These are phyloP conservation scores for Thera obeliscata DNA, from an alignment of 2,888 invertebrate genomes.

Conservation along the genomic window DNA sequence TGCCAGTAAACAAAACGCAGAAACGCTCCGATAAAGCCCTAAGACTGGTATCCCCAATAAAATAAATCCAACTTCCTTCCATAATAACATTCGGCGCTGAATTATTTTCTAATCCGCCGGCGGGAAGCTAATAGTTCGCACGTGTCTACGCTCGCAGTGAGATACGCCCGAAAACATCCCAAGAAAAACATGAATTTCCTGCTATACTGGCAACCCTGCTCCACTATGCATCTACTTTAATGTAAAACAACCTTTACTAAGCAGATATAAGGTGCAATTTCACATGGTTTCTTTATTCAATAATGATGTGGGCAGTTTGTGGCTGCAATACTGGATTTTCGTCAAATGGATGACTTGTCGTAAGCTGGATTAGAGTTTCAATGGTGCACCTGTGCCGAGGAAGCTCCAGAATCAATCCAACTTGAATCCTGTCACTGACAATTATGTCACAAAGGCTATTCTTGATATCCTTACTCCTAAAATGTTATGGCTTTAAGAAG, in stretches of 20 bases:
- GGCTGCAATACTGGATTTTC: background rate
- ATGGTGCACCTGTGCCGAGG: background rate
- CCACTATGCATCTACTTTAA: conserved; percentile 2
- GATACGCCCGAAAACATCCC: conserved; percentile 77
- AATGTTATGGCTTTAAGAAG: too few species aligned
- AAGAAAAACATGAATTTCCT: conserved; percentile 82
- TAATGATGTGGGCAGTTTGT: background rate
- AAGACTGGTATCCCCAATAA: conserved; percentile 81
- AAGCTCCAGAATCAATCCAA: background rate
- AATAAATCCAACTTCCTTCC: conserved; percentile 80
- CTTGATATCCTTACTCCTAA: background rate
- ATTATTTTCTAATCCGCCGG: conserved; percentile 83
- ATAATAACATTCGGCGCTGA: conserved; percentile 83
- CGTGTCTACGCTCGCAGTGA: conserved; percentile 78
- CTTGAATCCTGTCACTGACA: too few species aligned
- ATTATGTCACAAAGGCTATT: background rate
- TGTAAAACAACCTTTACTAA: background rate
- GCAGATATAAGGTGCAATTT: background rate
- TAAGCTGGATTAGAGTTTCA: background rate
- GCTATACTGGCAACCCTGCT: conserved; percentile 40
- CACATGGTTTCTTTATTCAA: background rate
- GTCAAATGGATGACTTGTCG: background rate
- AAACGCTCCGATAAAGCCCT: conserved; percentile 71
- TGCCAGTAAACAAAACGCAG: conserved; percentile 72
- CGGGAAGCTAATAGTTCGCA: conserved; percentile 83